These are phyloP conservation scores for Nematolebias whitei DNA, from an alignment of 2,113 vertebrate genomes.

Conservation along the genomic window DNA sequence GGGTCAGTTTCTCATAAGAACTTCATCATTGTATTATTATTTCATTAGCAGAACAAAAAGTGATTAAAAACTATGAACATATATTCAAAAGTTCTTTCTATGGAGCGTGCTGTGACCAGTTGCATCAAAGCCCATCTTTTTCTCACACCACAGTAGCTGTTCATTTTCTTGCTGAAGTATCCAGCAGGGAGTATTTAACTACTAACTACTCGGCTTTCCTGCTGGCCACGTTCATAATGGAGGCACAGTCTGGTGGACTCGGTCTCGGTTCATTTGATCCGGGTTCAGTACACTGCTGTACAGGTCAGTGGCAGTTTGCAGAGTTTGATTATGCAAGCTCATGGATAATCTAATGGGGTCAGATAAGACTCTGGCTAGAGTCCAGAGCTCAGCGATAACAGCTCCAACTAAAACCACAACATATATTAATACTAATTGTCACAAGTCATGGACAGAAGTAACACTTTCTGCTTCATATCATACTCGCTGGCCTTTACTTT, in stretches of 20 bases:
- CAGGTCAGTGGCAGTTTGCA: slow-evolving; percentile 44
- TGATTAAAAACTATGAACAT: not conserved
- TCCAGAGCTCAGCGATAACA: slow-evolving; percentile 51
- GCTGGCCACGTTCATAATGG: slow-evolving; percentile 26
- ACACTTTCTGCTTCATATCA: not conserved
- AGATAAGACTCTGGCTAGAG: slow-evolving; percentile 60
- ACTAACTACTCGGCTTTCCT: slow-evolving; percentile 2
- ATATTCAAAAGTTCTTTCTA: slow-evolving; percentile 6
- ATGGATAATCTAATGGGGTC: slow-evolving; percentile 64
- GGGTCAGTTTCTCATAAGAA: not conserved
- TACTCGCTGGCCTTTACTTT: too few species aligned
- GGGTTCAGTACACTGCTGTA: slow-evolving; percentile 31
- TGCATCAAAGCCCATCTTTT: slow-evolving; percentile 15
- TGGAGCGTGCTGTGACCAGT: not conserved
- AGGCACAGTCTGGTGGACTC: slow-evolving; percentile 12
- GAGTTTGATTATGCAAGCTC: slow-evolving; percentile 56
- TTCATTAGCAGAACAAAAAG: not conserved
- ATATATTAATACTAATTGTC: not conserved
- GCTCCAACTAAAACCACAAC: slow-evolving; percentile 13
- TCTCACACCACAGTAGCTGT: not conserved
- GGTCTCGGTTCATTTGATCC: slow-evolving; percentile 20
- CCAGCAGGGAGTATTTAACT: not conserved
- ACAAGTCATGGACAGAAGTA: slow-evolving; percentile 8
- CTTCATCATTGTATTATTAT: not conserved
- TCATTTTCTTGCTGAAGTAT: not conserved